These are phyloP conservation scores for Sus scrofa DNA, from an alignment of 2,113 vertebrate genomes.

Conservation along the genomic window DNA sequence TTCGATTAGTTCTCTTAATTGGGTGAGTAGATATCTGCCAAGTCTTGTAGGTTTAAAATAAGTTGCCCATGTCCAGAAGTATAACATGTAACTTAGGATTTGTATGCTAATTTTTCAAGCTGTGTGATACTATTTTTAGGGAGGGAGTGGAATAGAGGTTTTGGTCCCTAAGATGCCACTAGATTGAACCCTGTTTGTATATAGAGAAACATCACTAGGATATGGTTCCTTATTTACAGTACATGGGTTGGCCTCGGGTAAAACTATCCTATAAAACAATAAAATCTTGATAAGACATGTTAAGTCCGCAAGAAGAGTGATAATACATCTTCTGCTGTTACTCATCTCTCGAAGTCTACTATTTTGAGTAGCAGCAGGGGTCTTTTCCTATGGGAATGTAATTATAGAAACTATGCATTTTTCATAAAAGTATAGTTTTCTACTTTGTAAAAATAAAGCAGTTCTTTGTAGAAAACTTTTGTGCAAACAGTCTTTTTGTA, in stretches of 20 bases:
- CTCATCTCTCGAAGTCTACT: not conserved
- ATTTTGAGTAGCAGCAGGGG: not conserved
- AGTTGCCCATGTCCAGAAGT: not conserved
- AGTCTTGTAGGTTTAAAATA: not conserved
- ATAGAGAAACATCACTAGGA: not conserved
- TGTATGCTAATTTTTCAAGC: not conserved
- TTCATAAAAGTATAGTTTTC: not conserved
- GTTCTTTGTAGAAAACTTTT: constrained; percentile 9
- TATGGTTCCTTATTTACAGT: constrained; percentile 47
- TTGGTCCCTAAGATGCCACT: not conserved
- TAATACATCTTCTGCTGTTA: not conserved
- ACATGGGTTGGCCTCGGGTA: not conserved
- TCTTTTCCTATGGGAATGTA: not conserved
- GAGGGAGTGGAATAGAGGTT: not conserved
- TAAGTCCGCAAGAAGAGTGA: constrained; percentile 32
- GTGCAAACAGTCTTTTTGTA: not conserved
- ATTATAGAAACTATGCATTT: not conserved
- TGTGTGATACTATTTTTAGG: not conserved
- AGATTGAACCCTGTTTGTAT: not conserved
- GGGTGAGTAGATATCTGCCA: not conserved
- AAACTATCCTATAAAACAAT: constrained; percentile 52
- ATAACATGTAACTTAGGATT: not conserved
- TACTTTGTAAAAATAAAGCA: not conserved
- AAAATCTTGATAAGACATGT: constrained; percentile 25
- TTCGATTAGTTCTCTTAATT: not conserved